Conservation (phyloP, 2,888 invertebrate species). For the Cetonia aurata region DNA sequence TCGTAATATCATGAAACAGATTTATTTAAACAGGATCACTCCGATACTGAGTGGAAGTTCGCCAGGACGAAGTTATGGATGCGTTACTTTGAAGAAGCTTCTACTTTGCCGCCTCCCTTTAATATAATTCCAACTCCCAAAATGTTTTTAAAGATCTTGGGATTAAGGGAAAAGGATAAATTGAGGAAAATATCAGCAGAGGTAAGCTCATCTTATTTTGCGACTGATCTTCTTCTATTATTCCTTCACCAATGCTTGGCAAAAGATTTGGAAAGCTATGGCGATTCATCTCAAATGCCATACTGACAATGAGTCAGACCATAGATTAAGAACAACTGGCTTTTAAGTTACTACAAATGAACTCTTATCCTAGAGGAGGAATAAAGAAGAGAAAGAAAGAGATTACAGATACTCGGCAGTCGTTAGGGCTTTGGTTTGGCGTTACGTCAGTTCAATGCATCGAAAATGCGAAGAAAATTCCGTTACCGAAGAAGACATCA, state of each 20-base stretch:
- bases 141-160: constrained; percentile 76
- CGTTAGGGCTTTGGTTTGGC: constrained; percentile 91
- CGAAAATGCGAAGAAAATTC: constrained; percentile 84
- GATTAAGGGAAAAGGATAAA: constrained; percentile 74
- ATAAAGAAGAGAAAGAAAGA: constrained; percentile 75
- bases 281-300: background rate
- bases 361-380: constrained; percentile 65
- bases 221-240: background rate
- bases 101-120: constrained; percentile 93
- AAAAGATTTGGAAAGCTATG: no score
- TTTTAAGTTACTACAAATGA: constrained; percentile 5
- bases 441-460: constrained; percentile 91
- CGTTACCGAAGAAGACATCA: constrained; percentile 94
- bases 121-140: constrained; percentile 93
- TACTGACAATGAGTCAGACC: no score
- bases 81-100: constrained; percentile 94
- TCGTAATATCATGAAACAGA: background rate
- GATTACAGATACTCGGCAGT: constrained; percentile 83
- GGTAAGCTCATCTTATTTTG: constrained; percentile 59
- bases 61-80: constrained; percentile 95
- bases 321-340: no score
- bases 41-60: constrained; percentile 97
- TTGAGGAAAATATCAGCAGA: constrained; percentile 70
- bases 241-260: background rate
- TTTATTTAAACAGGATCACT: constrained; percentile 78